Evolutionary conservation across 2,888 invertebrate genomes (phyloP), one percentile per base, ranked within the genome.

Genomic region (Aphodius granarius): DNA sequence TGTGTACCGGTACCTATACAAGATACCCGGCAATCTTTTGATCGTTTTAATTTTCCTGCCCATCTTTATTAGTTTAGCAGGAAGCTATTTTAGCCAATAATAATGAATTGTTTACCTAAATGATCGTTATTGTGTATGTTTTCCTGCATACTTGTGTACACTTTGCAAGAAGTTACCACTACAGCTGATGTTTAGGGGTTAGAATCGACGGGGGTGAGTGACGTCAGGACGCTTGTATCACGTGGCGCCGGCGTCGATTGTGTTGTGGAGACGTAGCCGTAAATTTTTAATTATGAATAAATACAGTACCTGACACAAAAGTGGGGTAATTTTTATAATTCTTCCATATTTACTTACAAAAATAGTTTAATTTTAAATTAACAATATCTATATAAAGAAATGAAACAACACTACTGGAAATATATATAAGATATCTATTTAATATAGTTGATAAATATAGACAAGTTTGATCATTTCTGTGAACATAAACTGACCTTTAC

Each of bases 1-100:
- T 16, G 81, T 82, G 78, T 83, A 86, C 76, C 85, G 81, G 76
- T 86, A 82, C 22, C 80, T 84, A 76, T 85, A 85, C 65, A 86
- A 78, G 70, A 85, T 79, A 66, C 85, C 84, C 19, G 85, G 85
- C n/a, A 86, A 81, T 75, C 86, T 81, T 68, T 80, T 77, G 23
- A 78, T 15, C 43, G 77, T 66, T 63, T 77, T 79, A 15, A 68
- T 63, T 68, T 21, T 23, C n/a, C 43, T 43, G 43, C 43, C 13
- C 43, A 43, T 43, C 9, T 43, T 43, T 43, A 43, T 43, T 6
- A 9, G 6, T 43, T 43, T 43, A 43, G 6, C 13, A 43, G 43
- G 43, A 43, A 43, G 4, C 43, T 6, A 43, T 9, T 43, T 43
- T 43, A 9, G 43, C 13, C 9, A 9, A 43, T 9, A 43, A 9